Conservation (phyloP, 2,888 invertebrate genomes). For the Platycheirus rosarum region DNA sequence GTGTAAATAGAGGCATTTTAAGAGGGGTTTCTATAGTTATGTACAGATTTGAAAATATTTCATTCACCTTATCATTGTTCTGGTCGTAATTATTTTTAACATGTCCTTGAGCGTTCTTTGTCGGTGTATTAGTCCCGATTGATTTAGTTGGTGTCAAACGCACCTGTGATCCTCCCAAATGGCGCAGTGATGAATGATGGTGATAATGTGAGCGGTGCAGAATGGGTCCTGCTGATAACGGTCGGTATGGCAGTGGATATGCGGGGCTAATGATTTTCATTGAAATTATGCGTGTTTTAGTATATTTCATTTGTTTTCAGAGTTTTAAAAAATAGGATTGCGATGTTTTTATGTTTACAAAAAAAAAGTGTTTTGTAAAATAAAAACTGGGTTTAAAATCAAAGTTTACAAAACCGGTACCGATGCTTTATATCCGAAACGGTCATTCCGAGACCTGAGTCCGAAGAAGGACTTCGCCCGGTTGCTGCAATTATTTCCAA, state of each 20-base stretch:
- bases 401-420: conserved; percentile 81
- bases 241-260: conserved; percentile 82
- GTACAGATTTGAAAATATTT: conserved; percentile 63
- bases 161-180: conserved; percentile 80
- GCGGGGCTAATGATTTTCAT: conserved; percentile 79
- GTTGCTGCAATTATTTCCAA: conserved; percentile 83
- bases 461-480: conserved; percentile 94
- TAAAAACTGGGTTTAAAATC: conserved; percentile 45
- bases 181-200: conserved; percentile 81
- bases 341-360: background rate
- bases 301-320: conserved; percentile 26
- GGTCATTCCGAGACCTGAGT: conserved; percentile 96
- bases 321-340: conserved; percentile 34
- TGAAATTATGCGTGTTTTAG: conserved; percentile 48
- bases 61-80: conserved; percentile 69
- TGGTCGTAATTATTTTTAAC: conserved; percentile 62
- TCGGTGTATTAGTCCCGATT: conserved; percentile 76
- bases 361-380: conserved; percentile 40
- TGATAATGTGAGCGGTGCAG: conserved; percentile 81
- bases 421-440: conserved; percentile 90
- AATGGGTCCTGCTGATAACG: conserved; percentile 82
- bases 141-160: conserved; percentile 77
- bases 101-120: conserved; percentile 62
- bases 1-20: conserved; percentile 20
- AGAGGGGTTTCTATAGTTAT: conserved; percentile 44